Evolutionary conservation across 2,888 invertebrate genomes (phyloP).

Genomic region (Hirtodrosophila alboralis): DNA sequence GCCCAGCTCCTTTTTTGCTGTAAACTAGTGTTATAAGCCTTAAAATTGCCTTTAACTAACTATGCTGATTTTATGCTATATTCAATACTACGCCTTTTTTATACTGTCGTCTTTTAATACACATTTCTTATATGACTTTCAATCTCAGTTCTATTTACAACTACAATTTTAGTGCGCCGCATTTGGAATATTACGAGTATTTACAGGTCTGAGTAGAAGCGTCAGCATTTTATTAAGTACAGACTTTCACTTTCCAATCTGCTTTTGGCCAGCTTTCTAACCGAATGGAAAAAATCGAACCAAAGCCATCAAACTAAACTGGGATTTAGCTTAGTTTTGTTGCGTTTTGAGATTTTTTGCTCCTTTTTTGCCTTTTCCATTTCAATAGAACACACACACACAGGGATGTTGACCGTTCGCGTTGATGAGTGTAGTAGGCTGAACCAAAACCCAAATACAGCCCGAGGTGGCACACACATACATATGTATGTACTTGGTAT

Average conservation of each 20-base stretch:
- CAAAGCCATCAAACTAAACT: constrained; percentile 61
- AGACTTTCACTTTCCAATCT: constrained; percentile 52
- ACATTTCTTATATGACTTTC: constrained; percentile 13
- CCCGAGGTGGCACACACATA: constrained; percentile 42
- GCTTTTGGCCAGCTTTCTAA: constrained; percentile 28
- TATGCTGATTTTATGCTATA: no score
- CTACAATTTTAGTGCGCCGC: constrained; percentile 3
- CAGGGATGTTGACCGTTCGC: constrained; percentile 24
- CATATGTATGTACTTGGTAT: constrained; percentile 43
- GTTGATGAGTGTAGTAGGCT: constrained; percentile 42
- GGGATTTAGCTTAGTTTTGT: constrained; percentile 73
- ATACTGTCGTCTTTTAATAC: no score
- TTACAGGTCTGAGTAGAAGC: constrained; percentile 8
- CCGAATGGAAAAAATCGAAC: constrained; percentile 27
- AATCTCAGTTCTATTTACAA: constrained; percentile 6
- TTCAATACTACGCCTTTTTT: no score
- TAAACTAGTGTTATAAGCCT: no score
- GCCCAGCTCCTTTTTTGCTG: no score
- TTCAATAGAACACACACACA: constrained; percentile 64
- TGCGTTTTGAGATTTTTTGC: constrained; percentile 68
- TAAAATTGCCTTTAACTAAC: no score
- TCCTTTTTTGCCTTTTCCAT: constrained; percentile 49
- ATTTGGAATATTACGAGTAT: constrained; percentile 11
- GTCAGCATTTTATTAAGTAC: constrained; percentile 59
- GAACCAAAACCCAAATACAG: constrained; percentile 43